Percentiles rank a stretch among this genome's conserved stretches.
These are phyloP conservation scores for Andrena hattorfiana DNA, from an alignment of 2,888 invertebrate genomes.

Conservation along the genomic window DNA sequence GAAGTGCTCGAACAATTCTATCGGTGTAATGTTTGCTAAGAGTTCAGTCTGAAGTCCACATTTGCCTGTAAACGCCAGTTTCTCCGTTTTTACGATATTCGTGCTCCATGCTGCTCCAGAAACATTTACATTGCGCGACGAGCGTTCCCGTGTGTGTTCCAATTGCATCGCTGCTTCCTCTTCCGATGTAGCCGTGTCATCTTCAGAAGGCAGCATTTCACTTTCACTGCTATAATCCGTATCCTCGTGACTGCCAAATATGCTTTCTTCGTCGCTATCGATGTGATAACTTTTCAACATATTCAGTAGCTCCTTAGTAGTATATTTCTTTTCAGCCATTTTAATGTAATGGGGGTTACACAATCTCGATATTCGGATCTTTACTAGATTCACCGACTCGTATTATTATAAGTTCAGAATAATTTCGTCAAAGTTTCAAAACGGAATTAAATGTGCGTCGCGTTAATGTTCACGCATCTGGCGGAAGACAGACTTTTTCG, in stretches of 20 bases:
- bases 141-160: not conserved
- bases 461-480: not conserved
- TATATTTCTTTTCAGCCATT: conserved; percentile 2
- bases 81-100: not conserved
- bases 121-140: not conserved
- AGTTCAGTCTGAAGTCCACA: not conserved
- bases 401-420: not conserved
- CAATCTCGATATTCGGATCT: not conserved
- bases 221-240: not conserved
- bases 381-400: not conserved
- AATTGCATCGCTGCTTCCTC: not conserved
- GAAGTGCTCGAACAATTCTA: not conserved
- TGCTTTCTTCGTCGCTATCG: not conserved
- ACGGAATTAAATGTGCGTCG: not conserved
- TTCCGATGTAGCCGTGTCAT: not conserved
- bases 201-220: not conserved
- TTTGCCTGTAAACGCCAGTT: not conserved
- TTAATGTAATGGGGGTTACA: not conserved
- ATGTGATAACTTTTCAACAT: not conserved
- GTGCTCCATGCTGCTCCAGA: not conserved
- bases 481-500: not conserved
- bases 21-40: not conserved
- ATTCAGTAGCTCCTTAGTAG: not conserved
- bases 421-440: not conserved
- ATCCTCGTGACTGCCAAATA: not conserved